Conservation (phyloP, 2,113 vertebrate species). For the Hystrix cristata region DNA sequence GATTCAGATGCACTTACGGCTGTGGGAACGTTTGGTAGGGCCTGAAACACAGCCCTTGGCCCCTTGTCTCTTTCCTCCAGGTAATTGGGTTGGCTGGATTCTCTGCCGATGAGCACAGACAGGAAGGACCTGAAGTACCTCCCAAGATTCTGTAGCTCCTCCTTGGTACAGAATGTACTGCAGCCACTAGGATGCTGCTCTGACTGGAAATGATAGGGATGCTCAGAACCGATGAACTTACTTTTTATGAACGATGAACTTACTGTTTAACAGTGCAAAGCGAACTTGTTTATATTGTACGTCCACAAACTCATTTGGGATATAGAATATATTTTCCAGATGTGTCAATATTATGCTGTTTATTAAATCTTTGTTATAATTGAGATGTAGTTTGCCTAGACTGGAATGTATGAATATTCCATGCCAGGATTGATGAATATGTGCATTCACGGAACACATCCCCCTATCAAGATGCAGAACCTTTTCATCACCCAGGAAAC, state of each 20-base stretch:
- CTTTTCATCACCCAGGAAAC: constrained; percentile 5
- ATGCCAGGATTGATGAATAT: background rate
- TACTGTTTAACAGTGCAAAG: background rate
- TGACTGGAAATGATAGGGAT: background rate
- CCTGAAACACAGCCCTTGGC: background rate
- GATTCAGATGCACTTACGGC: background rate
- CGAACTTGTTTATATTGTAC: background rate
- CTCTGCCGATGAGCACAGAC: background rate
- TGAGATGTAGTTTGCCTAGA: background rate
- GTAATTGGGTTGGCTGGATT: constrained; percentile 17
- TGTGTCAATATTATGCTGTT: background rate
- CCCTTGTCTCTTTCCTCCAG: background rate
- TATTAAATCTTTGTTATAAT: background rate
- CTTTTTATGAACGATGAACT: background rate
- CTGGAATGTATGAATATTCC: background rate
- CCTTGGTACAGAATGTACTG: background rate
- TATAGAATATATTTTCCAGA: background rate
- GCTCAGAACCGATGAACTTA: background rate
- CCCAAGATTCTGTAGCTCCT: background rate
- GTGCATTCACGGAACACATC: background rate
- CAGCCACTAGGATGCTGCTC: background rate
- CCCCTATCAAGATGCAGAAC: background rate
- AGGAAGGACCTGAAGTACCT: background rate
- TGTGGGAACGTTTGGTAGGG: background rate
- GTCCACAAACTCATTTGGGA: background rate